Conservation (phyloP, 2,888 invertebrate genomes). For the Mimachlamys varia region DNA sequence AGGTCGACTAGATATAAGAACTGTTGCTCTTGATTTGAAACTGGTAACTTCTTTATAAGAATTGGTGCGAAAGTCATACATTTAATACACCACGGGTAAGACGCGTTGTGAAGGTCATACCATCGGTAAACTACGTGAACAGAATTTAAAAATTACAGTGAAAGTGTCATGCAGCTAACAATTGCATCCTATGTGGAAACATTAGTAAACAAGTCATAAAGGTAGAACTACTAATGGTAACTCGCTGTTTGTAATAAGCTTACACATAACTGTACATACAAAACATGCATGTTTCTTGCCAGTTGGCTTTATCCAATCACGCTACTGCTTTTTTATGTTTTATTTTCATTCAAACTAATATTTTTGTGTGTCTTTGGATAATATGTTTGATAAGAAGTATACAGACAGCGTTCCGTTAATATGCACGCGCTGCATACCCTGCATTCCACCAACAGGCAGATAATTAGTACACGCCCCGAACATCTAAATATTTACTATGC, state of each 20-base stretch:
- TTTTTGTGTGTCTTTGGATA: neutral
- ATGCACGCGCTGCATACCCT: neutral
- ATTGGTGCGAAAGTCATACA: too few species aligned
- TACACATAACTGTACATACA: neutral
- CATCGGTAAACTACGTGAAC: too few species aligned
- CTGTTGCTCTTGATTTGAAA: too few species aligned
- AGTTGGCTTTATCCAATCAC: neutral
- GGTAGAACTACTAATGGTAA: too few species aligned
- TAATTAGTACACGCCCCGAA: neutral
- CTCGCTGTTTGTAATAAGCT: neutral
- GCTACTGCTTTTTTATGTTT: neutral
- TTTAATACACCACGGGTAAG: too few species aligned
- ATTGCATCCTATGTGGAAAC: too few species aligned
- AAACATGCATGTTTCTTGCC: neutral
- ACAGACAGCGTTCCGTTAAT: neutral
- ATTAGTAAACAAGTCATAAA: too few species aligned
- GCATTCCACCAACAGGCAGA: neutral
- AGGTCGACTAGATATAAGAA: too few species aligned
- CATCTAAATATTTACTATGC: neutral
- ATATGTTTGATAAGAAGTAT: neutral
- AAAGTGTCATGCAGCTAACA: too few species aligned
- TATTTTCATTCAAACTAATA: neutral
- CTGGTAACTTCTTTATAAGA: too few species aligned
- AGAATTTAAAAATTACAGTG: too few species aligned
- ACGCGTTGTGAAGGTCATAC: too few species aligned